These are phyloP conservation scores for Toxonevra muliebris DNA, from an alignment of 2,888 invertebrate genomes.

Conservation along the genomic window DNA sequence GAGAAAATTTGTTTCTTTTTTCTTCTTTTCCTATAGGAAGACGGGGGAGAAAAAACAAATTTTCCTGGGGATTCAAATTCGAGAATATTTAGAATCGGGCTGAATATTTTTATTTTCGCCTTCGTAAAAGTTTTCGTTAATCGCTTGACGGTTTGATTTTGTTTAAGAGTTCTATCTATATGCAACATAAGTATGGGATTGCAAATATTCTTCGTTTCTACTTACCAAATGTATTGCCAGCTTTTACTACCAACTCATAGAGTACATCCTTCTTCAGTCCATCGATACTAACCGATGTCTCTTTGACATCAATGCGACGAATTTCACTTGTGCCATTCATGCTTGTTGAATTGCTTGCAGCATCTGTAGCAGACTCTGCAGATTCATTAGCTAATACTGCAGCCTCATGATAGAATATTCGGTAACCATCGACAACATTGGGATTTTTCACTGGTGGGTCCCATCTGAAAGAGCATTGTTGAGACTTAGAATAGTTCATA, in stretches of 20 bases:
- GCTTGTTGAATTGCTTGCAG: slow-evolving; percentile 54
- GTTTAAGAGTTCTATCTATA: too few relatives aligned
- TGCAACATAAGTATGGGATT: too few relatives aligned
- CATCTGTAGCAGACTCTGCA: slow-evolving; percentile 39
- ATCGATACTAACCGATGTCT: slow-evolving; percentile 75
- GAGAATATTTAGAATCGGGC: too few relatives aligned
- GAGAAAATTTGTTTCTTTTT: neutral
- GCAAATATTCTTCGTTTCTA: neutral
- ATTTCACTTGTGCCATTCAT: slow-evolving; percentile 66
- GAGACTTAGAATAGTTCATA: neutral
- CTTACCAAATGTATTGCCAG: slow-evolving; percentile 79
- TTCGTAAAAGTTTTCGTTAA: too few relatives aligned
- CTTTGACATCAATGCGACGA: slow-evolving; percentile 77
- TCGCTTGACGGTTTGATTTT: too few relatives aligned
- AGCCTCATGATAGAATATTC: slow-evolving; percentile 81
- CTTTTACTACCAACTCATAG: slow-evolving; percentile 84
- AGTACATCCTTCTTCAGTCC: slow-evolving; percentile 76
- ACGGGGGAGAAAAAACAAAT: too few relatives aligned
- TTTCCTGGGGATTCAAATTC: too few relatives aligned
- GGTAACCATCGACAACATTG: slow-evolving; percentile 81
- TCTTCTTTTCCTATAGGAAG: too few relatives aligned
- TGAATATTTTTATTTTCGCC: too few relatives aligned
- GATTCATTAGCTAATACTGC: slow-evolving; percentile 60
- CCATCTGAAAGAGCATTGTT: slow-evolving; percentile 68
- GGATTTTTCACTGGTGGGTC: slow-evolving; percentile 85